phyloP scores from a whole-genome alignment of 2,888 invertebrate species.

The Lepidochitona cinerea region DNA sequence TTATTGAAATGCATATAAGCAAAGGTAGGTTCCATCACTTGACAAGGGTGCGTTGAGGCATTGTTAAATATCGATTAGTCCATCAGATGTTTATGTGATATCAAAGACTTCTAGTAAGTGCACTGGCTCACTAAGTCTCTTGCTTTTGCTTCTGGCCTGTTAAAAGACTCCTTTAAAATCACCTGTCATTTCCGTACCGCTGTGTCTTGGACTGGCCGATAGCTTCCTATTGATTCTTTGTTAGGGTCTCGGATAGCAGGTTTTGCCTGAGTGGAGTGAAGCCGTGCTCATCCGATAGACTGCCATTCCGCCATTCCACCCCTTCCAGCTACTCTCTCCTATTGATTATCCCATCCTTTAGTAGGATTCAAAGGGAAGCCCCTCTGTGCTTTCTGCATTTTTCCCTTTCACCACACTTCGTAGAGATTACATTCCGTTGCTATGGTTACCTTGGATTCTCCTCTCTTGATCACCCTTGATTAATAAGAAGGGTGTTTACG shows the following conservation, averaged over 20 bases:
- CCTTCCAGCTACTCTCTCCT: neutral
- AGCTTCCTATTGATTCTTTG: neutral
- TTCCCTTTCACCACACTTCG: conserved; percentile 3
- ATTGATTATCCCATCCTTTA: neutral
- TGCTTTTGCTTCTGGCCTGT: neutral
- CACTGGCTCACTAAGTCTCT: too few relatives aligned
- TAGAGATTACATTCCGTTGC: conserved; percentile 6
- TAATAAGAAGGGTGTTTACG: conserved; percentile 6
- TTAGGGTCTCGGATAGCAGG: neutral
- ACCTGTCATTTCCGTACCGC: neutral
- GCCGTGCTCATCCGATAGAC: neutral
- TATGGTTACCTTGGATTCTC: neutral
- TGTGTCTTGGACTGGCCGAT: neutral
- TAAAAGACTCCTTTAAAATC: neutral
- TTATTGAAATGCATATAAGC: too few relatives aligned
- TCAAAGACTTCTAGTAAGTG: too few relatives aligned
- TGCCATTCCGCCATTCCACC: neutral
- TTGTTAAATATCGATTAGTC: too few relatives aligned
- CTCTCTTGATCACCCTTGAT: neutral
- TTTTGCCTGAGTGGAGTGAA: neutral
- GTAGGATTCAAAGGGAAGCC: conserved; percentile 1
- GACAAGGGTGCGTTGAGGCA: too few relatives aligned
- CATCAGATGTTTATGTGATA: too few relatives aligned
- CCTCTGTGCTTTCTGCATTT: neutral
- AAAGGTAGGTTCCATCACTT: too few relatives aligned